Percentiles rank a stretch among this genome's conserved stretches.
phyloP scores from a whole-genome alignment of 2,113 vertebrate genomes.

The Alligator mississippiensis region DNA sequence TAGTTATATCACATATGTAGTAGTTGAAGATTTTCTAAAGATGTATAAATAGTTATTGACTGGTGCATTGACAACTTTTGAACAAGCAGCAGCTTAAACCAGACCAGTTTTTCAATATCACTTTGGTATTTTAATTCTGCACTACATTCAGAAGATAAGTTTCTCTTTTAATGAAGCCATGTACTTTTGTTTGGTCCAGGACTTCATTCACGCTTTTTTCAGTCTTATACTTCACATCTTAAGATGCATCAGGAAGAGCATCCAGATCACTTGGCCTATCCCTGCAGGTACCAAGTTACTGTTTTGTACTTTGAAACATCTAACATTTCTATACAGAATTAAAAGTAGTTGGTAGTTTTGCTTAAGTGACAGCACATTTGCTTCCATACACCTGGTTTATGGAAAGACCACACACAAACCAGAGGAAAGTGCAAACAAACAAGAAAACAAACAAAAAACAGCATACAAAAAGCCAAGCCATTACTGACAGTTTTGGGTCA shows the following conservation, averaged over 20 bases:
- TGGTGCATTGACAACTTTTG: constrained; percentile 48
- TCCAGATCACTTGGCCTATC: background rate
- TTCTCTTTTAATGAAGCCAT: constrained; percentile 73
- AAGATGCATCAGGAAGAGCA: background rate
- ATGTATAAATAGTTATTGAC: background rate
- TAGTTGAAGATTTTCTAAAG: too few relatives aligned
- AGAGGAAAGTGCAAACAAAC: constrained; percentile 19
- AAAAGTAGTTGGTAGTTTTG: constrained; percentile 50
- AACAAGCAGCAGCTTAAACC: constrained; percentile 72
- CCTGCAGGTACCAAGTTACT: background rate
- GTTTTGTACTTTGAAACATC: background rate
- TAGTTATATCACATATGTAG: background rate
- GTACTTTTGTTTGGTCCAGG: constrained; percentile 58
- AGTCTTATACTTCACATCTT: constrained; percentile 72
- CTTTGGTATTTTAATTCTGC: background rate
- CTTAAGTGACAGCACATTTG: background rate
- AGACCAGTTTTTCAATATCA: constrained; percentile 74
- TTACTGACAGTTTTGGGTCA: constrained; percentile 52
- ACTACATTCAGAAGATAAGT: background rate
- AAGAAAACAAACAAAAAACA: constrained; percentile 51
- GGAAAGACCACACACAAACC: background rate
- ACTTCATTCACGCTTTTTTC: constrained; percentile 70
- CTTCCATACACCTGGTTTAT: background rate
- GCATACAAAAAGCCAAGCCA: constrained; percentile 62
- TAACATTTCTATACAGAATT: constrained; percentile 42